Evolutionary conservation across 2,888 invertebrate species (phyloP), one percentile per base, ranked within the genome.

Genomic region (Andrena bucephala): DNA sequence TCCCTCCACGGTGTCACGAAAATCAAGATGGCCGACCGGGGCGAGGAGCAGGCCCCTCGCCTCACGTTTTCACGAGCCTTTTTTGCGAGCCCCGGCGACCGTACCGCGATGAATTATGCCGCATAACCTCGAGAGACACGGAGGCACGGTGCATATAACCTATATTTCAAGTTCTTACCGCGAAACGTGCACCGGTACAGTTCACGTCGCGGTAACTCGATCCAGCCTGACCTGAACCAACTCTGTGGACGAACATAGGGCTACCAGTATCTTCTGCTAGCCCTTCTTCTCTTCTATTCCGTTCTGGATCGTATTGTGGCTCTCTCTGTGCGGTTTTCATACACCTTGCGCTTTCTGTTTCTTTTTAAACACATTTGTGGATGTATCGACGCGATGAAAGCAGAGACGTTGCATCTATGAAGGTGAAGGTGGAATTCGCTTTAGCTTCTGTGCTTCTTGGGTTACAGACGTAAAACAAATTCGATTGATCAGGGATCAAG

Each of bases 161-260:
- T 85, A 84, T 84, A 87, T 88, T 84, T 88, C 85, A 85, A 67
- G 77, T 88, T 88, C 89, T 88, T 87, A 84, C 84, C 63, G 60
- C 59, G 81, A 83, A 84, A 88, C 79, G 84, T 77, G 82, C 67
- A n/a, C 67, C 77, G 68, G 62, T 59, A 71, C 76, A 69, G 70
- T 77, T 67, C 74, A 31, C 83, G 70, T 77, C 78, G 80, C 27
- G 16, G 69, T 73, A 81, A 76, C 74, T 65, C 77, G 81, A 80
- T 84, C 77, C 79, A 81, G 36, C 72, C 50, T 65, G 73, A 71
- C 65, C 77, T 31, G 50, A 66, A 33, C 66, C 33, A 71, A 77
- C 62, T 57, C 20, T 2, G 24, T 31, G 5, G 27, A 10, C 31
- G 54, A 62, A 59, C 50, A 42, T 36, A 71, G 66, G 24, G 27